phyloP scores from a whole-genome alignment of 2,888 invertebrate species.

The Elmis aenea region DNA sequence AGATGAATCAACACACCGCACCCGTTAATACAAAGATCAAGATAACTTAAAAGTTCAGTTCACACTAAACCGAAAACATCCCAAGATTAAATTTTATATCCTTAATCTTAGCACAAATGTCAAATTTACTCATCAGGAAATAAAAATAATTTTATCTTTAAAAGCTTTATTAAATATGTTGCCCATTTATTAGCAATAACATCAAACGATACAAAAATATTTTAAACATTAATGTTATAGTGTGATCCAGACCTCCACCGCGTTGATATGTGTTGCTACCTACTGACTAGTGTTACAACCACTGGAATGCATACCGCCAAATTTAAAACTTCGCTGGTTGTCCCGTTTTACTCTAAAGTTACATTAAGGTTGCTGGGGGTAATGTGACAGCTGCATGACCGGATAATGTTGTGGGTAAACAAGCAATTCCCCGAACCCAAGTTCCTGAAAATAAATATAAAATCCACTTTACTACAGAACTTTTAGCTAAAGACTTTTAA shows the following conservation, averaged over 20 bases:
- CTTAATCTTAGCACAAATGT: too few relatives aligned
- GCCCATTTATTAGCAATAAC: too few relatives aligned
- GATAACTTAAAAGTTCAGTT: conserved; percentile 9
- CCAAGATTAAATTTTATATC: too few relatives aligned
- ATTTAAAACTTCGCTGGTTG: conserved; percentile 2
- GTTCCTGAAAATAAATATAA: conserved; percentile 41
- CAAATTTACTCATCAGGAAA: too few relatives aligned
- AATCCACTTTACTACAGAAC: too few relatives aligned
- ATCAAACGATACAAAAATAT: too few relatives aligned
- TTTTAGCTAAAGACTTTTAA: too few relatives aligned
- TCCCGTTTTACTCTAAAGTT: conserved; percentile 2
- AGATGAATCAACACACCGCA: conserved; percentile 32
- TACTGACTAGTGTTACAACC: background rate
- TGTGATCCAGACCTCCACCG: conserved; percentile 2
- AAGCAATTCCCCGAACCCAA: conserved; percentile 59
- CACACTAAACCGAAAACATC: conserved; percentile 12
- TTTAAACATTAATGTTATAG: background rate
- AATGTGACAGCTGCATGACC: conserved; percentile 51
- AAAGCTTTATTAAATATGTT: too few relatives aligned
- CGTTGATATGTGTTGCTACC: background rate
- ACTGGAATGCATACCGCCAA: background rate
- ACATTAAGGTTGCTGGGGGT: conserved; percentile 42
- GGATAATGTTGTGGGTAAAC: conserved; percentile 59
- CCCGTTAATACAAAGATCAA: conserved; percentile 24
- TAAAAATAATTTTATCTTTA: too few relatives aligned